Evolutionary conservation across 1,140 invertebrate genomes (phyloP).

Genomic region (Dendrolimus kikuchii): DNA sequence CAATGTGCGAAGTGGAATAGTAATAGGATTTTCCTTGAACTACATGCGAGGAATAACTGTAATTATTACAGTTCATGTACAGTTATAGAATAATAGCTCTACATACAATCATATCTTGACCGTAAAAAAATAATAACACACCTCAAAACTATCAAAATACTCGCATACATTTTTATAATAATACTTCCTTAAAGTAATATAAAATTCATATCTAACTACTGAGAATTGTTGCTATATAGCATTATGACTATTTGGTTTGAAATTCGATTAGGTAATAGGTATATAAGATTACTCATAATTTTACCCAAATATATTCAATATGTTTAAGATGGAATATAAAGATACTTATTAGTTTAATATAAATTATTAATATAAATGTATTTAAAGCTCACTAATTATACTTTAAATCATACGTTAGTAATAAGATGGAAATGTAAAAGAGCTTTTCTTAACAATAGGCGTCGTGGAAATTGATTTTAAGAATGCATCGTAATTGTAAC

Average conservation of each 20-base stretch:
- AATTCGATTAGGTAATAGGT: no score
- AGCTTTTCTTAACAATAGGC: no score
- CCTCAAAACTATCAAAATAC: neutral
- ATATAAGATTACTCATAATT: no score
- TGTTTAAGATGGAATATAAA: no score
- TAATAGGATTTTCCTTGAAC: constrained; percentile 25
- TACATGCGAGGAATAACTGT: constrained; percentile 60
- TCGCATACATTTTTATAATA: constrained; percentile 15
- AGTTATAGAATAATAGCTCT: constrained; percentile 6
- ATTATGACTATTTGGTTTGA: no score
- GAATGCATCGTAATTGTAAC: constrained; percentile 49
- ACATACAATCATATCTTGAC: constrained; percentile 17
- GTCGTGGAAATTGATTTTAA: constrained; percentile 24
- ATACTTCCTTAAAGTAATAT: no score
- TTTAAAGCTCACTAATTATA: constrained; percentile 61
- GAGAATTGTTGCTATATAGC: no score
- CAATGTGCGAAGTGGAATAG: constrained; percentile 29
- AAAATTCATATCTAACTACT: no score
- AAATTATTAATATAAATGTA: constrained; percentile 43
- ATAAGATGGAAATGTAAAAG: constrained; percentile 47
- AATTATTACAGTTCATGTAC: constrained; percentile 19
- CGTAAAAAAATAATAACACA: no score
- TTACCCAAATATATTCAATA: no score
- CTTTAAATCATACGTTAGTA: constrained; percentile 24
- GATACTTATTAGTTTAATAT: neutral